Percentiles rank a stretch among this genome's conserved stretches.
Conservation (phyloP, 2,888 invertebrate species). For the Leucozona laternaria region DNA sequence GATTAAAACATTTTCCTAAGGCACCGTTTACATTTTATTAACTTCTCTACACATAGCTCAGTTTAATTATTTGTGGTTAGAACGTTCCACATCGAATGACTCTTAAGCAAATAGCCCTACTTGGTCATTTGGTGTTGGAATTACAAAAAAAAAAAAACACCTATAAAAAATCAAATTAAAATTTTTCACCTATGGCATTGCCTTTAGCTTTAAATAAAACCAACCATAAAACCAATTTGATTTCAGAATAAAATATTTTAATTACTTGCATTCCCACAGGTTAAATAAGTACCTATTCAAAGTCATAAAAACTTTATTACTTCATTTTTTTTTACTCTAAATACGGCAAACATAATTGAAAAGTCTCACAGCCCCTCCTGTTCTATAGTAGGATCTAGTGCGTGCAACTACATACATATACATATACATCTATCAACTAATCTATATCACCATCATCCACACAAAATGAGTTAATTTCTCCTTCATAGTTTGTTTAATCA, state of each 20-base stretch:
- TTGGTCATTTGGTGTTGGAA: not conserved
- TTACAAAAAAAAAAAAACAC: not conserved
- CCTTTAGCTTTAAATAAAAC: not conserved
- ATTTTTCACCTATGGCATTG: not conserved
- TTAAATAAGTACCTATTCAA: not conserved
- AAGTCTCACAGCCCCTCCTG: not conserved
- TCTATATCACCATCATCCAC: slow-evolving; percentile 36
- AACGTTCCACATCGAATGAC: not conserved
- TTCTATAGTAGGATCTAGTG: not conserved
- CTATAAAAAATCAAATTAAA: not conserved
- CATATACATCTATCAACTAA: too few species aligned
- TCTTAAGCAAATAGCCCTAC: not conserved
- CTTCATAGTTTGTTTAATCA: slow-evolving; percentile 27
- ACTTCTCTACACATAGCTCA: not conserved
- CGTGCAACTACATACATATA: not conserved
- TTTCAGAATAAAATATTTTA: slow-evolving; percentile 18
- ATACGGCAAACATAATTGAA: not conserved
- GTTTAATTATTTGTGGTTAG: not conserved
- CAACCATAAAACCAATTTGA: slow-evolving; percentile 1
- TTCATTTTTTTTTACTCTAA: slow-evolving; percentile 11
- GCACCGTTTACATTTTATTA: not conserved
- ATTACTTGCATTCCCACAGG: not conserved
- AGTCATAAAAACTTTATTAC: not conserved
- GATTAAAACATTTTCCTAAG: not conserved
- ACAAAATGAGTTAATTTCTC: slow-evolving; percentile 62